phyloP scores from a whole-genome alignment of 2,113 vertebrate genomes.

The Notechis scutatus region DNA sequence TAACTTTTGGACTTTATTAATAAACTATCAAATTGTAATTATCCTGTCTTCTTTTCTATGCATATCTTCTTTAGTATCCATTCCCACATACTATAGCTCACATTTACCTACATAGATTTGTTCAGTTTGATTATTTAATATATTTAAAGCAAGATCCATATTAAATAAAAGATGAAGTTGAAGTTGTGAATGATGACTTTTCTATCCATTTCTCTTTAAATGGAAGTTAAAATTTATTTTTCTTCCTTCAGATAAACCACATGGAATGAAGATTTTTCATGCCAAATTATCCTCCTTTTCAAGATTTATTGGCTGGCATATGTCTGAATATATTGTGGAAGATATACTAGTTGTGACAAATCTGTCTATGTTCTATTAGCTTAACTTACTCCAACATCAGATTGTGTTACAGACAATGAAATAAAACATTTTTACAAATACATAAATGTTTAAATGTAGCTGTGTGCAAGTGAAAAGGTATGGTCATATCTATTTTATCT shows the following conservation, averaged over 20 bases:
- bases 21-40: background rate
- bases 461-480: background rate
- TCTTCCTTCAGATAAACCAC: background rate
- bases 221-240: background rate
- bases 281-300: background rate
- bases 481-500: background rate
- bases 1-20: background rate
- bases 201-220: background rate
- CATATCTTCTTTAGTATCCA: background rate
- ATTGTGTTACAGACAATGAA: background rate
- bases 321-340: background rate
- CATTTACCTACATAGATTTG: background rate
- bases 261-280: background rate
- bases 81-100: background rate
- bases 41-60: background rate
- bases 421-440: background rate
- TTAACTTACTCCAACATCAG: background rate
- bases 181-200: background rate
- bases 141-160: background rate
- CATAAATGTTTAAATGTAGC: background rate
- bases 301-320: slow-evolving; percentile 1
- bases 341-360: background rate
- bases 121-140: background rate
- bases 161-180: background rate
- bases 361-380: rapidly evolving